These are phyloP conservation scores for Periplaneta americana DNA, from an alignment of 1,140 invertebrate genomes.

Conservation along the genomic window DNA sequence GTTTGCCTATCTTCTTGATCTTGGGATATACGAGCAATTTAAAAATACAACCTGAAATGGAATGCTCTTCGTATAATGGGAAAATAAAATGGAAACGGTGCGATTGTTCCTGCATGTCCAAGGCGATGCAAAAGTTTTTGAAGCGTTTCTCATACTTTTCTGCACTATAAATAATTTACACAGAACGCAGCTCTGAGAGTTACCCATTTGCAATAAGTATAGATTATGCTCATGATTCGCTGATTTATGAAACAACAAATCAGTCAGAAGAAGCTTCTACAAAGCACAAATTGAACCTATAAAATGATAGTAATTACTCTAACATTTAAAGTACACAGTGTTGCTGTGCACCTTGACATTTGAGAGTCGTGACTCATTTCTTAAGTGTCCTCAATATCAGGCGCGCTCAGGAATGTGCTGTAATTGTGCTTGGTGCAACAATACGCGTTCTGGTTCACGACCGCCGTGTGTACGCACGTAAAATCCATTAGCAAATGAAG, in stretches of 20 bases:
- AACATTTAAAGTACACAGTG: background rate
- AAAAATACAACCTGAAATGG: no score
- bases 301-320: background rate
- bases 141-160: no score
- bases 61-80: no score
- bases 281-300: background rate
- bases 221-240: background rate
- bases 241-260: background rate
- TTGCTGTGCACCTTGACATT: background rate
- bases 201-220: background rate
- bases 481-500: background rate
- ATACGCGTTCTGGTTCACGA: background rate
- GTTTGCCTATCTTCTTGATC: no score
- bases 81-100: no score
- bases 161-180: background rate
- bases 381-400: background rate
- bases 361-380: background rate
- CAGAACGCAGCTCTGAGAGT: background rate
- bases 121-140: no score
- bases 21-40: no score
- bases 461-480: background rate
- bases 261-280: background rate
- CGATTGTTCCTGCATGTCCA: no score
- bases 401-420: background rate
- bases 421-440: background rate